A percentile compares a stretch with the other conserved stretches of the same genome.
These are phyloP conservation scores for Graptemys geographica DNA, from an alignment of 2,797 vertebrate genomes.

Conservation along the genomic window DNA sequence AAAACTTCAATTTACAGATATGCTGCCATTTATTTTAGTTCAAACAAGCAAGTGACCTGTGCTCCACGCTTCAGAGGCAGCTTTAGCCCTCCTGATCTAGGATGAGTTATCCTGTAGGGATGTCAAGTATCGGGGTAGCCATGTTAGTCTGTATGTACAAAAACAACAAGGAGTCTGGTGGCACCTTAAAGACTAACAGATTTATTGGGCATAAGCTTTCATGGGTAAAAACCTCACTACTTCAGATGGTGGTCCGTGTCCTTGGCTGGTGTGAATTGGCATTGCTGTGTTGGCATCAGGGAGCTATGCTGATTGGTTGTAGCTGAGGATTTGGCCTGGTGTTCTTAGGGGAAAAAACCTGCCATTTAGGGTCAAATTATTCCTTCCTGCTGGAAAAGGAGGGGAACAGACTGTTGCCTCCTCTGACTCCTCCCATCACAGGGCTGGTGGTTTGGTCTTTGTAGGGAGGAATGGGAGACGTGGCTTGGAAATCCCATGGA, in stretches of 20 bases:
- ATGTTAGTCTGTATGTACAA: too few relatives aligned
- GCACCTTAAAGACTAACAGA: too few relatives aligned
- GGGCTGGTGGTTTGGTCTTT: background rate
- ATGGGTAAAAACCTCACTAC: too few relatives aligned
- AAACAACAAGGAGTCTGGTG: too few relatives aligned
- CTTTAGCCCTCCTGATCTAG: background rate
- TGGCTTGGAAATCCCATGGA: background rate
- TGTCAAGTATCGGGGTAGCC: too few relatives aligned
- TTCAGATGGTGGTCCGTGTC: background rate
- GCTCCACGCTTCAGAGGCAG: background rate
- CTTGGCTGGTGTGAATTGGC: background rate
- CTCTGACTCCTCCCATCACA: background rate
- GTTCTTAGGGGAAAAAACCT: too few relatives aligned
- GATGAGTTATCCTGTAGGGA: background rate
- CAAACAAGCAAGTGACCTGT: too few relatives aligned
- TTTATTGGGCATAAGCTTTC: too few relatives aligned
- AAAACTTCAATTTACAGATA: too few relatives aligned
- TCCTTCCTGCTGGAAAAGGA: background rate
- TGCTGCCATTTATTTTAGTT: too few relatives aligned
- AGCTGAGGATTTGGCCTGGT: background rate
- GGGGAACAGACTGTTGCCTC: background rate
- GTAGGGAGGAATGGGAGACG: background rate
- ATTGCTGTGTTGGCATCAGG: background rate
- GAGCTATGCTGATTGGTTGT: background rate
- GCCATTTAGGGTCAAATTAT: background rate